phyloP scores from a whole-genome alignment of 1,140 invertebrate genomes.

The Zaprionus kolodkinae region DNA sequence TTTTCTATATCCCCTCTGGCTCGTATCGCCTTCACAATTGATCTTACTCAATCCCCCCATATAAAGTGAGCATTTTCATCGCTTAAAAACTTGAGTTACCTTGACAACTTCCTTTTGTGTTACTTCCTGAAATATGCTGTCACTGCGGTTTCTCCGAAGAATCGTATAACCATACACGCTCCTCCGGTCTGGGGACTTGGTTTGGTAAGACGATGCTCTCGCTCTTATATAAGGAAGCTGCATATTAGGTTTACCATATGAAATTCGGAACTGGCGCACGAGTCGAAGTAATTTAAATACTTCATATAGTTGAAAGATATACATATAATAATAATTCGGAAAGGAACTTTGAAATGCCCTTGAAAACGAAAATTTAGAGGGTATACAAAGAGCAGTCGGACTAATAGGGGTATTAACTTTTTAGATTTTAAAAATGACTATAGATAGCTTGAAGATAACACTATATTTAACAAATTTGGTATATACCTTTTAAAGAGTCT shows the following conservation, averaged over 20 bases:
- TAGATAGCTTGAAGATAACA: background rate
- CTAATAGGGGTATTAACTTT: background rate
- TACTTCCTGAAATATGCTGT: background rate
- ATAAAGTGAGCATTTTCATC: background rate
- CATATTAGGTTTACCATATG: constrained; percentile 5
- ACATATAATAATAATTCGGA: background rate
- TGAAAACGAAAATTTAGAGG: background rate
- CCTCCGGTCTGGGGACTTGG: background rate
- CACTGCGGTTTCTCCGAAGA: background rate
- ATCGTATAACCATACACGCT: background rate
- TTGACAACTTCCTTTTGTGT: constrained; percentile 4
- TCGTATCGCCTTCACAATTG: background rate
- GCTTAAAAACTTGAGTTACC: background rate
- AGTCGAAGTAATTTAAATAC: background rate
- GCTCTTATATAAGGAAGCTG: constrained; percentile 13
- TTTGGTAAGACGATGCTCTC: constrained; percentile 18
- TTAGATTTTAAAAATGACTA: background rate
- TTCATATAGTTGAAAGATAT: too few species aligned
- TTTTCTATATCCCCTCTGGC: too few species aligned
- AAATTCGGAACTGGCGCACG: constrained; percentile 7
- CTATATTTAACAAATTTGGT: background rate
- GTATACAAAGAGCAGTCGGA: background rate
- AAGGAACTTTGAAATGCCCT: background rate
- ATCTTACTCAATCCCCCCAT: background rate
- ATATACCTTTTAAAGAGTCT: background rate